Evolutionary conservation across 64 coral and sea anemone genomes (phyloP).

Genomic region (Montipora sp.): DNA sequence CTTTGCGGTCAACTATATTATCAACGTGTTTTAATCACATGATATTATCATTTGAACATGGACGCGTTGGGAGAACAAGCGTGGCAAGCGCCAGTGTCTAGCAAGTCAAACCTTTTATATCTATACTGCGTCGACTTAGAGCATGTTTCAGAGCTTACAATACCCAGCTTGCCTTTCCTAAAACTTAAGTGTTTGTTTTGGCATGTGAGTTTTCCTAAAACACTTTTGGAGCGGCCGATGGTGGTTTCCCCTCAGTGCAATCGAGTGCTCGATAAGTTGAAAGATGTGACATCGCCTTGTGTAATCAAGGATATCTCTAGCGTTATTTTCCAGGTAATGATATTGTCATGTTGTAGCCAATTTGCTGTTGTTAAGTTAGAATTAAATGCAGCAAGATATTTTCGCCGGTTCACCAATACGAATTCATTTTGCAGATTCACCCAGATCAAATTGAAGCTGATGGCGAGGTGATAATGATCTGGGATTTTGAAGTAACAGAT

Average conservation of each 20-base stretch:
- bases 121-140: constrained; percentile 48
- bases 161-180: constrained; percentile 58
- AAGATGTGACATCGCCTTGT: constrained; percentile 40
- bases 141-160: constrained; percentile 32
- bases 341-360: neutral
- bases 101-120: constrained; percentile 27
- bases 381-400: neutral
- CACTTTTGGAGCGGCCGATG: constrained; percentile 19
- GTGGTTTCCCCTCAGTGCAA: constrained; percentile 42
- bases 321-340: constrained; percentile 55
- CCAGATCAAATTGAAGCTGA: constrained; percentile 47
- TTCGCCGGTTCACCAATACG: neutral
- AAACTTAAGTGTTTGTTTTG: constrained; percentile 42
- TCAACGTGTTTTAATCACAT: neutral
- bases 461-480: constrained; percentile 39
- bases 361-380: neutral
- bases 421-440: constrained; percentile 34
- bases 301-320: constrained; percentile 10
- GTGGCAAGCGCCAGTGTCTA: constrained; percentile 29
- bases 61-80: constrained; percentile 39
- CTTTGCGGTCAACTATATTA: neutral
- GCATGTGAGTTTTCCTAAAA: constrained; percentile 36
- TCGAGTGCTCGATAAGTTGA: constrained; percentile 41
- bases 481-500: constrained; percentile 45
- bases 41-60: constrained; percentile 11